These are phyloP conservation scores for Linnaemya vulpina DNA, from an alignment of 2,888 invertebrate species.

Conservation along the genomic window DNA sequence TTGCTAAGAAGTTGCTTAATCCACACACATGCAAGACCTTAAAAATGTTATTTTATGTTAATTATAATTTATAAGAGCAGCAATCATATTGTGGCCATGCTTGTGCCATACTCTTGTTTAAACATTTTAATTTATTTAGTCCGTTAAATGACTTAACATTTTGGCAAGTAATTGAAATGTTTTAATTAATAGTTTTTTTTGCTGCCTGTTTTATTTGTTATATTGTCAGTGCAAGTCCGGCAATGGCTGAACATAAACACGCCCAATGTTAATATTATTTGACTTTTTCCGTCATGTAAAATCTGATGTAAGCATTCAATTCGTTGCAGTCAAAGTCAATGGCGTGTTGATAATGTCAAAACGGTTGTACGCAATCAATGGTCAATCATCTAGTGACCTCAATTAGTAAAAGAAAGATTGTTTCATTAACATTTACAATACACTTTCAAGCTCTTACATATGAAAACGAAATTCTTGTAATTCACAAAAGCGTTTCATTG, in stretches of 20 bases:
- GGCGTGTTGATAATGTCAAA: conserved; percentile 33
- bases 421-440: background rate
- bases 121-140: conserved; percentile 18
- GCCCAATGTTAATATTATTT: conserved; percentile 26
- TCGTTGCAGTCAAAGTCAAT: conserved; percentile 48
- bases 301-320: conserved; percentile 1
- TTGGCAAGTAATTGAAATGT: conserved; percentile 64
- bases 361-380: conserved; percentile 1
- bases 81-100: background rate
- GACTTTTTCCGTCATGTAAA: conserved; percentile 30
- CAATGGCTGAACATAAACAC: conserved; percentile 2
- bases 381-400: background rate
- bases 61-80: conserved; percentile 6
- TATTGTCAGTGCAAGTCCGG: background rate
- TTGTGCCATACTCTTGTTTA: background rate
- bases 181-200: conserved; percentile 54
- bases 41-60: conserved; percentile 6
- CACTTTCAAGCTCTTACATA: background rate
- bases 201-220: conserved; percentile 15
- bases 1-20: background rate
- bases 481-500: too few species aligned
- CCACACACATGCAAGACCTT: conserved; percentile 8
- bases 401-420: background rate
- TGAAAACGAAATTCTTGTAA: background rate
- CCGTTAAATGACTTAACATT: conserved; percentile 48